Base-by-base conservation (phyloP, 2,888 invertebrate genomes). In the Parochlus steinenii region DNA sequence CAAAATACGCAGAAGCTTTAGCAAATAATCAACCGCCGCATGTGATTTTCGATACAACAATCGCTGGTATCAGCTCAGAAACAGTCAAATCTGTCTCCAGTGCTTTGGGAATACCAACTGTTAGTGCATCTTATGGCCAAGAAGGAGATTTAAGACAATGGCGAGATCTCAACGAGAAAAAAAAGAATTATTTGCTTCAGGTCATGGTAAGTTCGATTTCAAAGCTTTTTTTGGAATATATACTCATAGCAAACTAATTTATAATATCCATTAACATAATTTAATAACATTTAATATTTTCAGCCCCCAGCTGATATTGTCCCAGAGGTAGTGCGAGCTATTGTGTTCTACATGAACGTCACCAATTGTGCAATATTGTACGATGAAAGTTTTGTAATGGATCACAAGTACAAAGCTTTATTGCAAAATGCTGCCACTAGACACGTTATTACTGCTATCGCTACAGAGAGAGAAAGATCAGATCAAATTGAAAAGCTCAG, bases 311-410 rank as follows among this genome's bases (percentile, higher is more conserved):
- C 79, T 0, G 87, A 87, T 50, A 63, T 86, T 19, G 71, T 89
- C 41, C 80, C 87, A 0, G 81, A 85, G 55, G 73, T 80, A 2
- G 70, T 93, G 2, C 64, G 85, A 37, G 77, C 82, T 28, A 72
- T 92, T 44, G 81, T 86, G 4, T 64, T 70, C 1, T 69, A 73
- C 42, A 78, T 87, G 58, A 86, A 89, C 50, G 82, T 92, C 37
- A 82, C 83, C 4, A 89, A 87, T 52, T 87, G 89, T 10, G 92
- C 86, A 5, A 82, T 95, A 31, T 65, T 95, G 29, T 92, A 83
- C 53, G 92, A 95, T 49, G 72, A 79, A 16, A 73, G 74, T 24
- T 90, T 87, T 52, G 80, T 85, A 8, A 85, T 90, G 81, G 86
- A 89, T 50, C 86, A 90, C 62, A 89, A 90, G 56, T 90, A 87